Conservation (phyloP, 2,888 invertebrate species). For the Phoenoteleia sp. region DNA sequence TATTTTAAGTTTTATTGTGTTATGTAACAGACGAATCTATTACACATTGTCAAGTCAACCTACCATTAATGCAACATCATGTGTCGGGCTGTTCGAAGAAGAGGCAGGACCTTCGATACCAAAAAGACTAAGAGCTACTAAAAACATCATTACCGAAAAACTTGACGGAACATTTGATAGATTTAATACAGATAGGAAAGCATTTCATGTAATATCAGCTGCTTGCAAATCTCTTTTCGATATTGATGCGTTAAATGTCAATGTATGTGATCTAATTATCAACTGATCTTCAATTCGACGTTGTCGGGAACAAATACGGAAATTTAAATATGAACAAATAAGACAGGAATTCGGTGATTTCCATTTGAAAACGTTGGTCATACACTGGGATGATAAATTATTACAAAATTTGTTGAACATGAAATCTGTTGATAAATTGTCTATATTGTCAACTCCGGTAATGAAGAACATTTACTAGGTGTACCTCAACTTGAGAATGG, state of each 20-base stretch:
- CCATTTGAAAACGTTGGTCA: neutral
- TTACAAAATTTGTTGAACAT: neutral
- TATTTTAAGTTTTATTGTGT: neutral
- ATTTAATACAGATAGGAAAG: conserved; percentile 23
- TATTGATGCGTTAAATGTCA: conserved; percentile 2
- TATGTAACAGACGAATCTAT: neutral
- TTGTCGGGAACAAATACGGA: neutral
- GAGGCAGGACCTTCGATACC: conserved; percentile 8
- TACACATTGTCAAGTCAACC: neutral
- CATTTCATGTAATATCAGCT: conserved; percentile 12
- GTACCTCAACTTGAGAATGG: conserved; percentile 8
- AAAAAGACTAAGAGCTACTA: conserved; percentile 2
- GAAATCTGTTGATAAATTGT: conserved; percentile 9
- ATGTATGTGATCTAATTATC: conserved; percentile 14
- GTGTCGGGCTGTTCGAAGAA: neutral
- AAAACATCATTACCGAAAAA: conserved; percentile 22
- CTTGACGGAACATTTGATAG: conserved; percentile 30
- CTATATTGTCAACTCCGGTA: neutral
- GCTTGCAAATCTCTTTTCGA: conserved; percentile 20
- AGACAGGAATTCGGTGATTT: neutral
- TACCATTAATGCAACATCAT: neutral
- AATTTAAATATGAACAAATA: neutral
- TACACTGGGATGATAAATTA: conserved; percentile 12
- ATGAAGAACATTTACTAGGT: conserved; percentile 5
- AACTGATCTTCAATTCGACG: conserved; percentile 18